Base-by-base conservation (phyloP, 2,888 invertebrate genomes). In the Eurytoma adleriae region DNA sequence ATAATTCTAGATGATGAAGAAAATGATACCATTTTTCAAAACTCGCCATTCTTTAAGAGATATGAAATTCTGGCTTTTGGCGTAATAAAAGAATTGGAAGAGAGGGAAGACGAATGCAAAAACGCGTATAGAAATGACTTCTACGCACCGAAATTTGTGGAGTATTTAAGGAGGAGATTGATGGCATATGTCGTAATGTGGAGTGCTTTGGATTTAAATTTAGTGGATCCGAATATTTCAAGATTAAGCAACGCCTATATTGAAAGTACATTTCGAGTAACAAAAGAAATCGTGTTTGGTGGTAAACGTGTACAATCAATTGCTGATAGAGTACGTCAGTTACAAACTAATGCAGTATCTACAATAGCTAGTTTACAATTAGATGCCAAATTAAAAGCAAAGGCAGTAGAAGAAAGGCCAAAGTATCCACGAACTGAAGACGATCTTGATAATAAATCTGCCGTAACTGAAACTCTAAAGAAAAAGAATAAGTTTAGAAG, bases 181-280 rank as follows among this genome's bases (percentile, higher is more conserved):
- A 83, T 84, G 83, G 80, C 84, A 0, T 84, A 83, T 40, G 48
- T 68, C 10, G 61, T 74, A 10, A 18, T 84, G 3, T 85, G 84
- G 81, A 75, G 79, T 7, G 70, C 79, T 5, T 16, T 84, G 2
- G 78, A 81, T 52, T n/a, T 84, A 13, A 70, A 83, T 59, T 59
- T 84, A 1, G 48, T 84, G 0, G 77, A 82, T 61, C 3, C n/a
- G 12, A 40, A 78, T 1, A 78, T 83, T 50, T 82, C 82, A 12
- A 72, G 82, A 48, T 48, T 84, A 5, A 84, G 79, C n/a, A 84
- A 85, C 64, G 84, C 83, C 3, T 82, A 78, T 14, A 69, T 82
- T 12, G 83, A 84, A 73, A 79, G 71, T 30, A 18, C 50, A n/a
- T 20, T 69, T 16, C 59, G 20, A 69, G n/a, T 61, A 0, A 76